Evolutionary conservation across 2,113 vertebrate genomes (phyloP).

Genomic region (Alethe diademata): DNA sequence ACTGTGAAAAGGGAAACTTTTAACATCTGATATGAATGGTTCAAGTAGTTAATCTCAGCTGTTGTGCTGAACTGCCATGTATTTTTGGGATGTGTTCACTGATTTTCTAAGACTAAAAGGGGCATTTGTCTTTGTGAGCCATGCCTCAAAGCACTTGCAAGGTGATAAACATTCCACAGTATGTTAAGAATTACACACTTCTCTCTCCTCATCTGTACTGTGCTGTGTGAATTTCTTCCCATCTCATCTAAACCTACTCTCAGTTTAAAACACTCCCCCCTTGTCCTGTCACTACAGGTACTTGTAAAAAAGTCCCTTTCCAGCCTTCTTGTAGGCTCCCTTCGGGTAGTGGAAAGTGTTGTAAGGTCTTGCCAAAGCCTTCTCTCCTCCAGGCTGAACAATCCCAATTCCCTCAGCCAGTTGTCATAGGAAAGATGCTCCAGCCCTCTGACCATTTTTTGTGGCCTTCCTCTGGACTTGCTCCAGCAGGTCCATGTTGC

Average conservation of each 20-base stretch:
- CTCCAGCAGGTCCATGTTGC: neutral
- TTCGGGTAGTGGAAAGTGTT: neutral
- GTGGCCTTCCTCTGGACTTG: neutral
- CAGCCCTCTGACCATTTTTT: neutral
- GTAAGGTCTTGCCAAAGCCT: neutral
- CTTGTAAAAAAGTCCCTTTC: neutral
- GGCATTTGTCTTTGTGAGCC: neutral
- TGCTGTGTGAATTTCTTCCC: neutral
- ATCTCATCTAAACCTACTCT: neutral
- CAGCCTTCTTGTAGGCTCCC: neutral
- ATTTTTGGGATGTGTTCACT: neutral
- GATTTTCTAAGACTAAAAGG: neutral
- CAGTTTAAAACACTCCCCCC: neutral
- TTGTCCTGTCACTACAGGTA: accelerated
- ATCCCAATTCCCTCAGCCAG: neutral
- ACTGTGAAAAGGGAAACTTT: neutral
- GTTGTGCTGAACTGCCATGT: neutral
- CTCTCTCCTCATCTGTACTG: neutral
- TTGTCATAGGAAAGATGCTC: neutral
- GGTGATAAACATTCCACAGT: neutral
- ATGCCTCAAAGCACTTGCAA: neutral
- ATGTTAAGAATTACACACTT: neutral
- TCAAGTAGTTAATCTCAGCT: neutral
- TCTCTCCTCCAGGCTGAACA: neutral
- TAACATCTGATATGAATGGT: neutral